A percentile compares a stretch with the other conserved stretches of the same genome.
These are phyloP conservation scores for Strix uralensis DNA, from an alignment of 2,113 vertebrate genomes.

Conservation along the genomic window DNA sequence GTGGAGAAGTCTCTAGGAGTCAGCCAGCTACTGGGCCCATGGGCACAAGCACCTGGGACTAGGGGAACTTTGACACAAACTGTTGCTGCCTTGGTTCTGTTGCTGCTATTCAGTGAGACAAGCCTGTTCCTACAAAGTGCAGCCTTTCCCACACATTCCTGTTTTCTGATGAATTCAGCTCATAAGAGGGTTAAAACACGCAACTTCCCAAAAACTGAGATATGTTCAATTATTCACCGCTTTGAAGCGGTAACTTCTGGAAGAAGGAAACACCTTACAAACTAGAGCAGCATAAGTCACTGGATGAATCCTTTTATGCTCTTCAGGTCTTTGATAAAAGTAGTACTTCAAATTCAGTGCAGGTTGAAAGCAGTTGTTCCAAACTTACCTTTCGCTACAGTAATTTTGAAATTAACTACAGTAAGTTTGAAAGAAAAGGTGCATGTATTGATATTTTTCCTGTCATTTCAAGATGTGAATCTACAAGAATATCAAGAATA, in stretches of 20 bases:
- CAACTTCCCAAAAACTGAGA: background rate
- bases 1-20: background rate
- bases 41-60: background rate
- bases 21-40: accelerated
- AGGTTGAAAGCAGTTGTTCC: background rate
- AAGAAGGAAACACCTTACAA: background rate
- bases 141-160: background rate
- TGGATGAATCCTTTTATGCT: background rate
- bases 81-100: background rate
- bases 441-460: background rate
- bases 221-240: background rate
- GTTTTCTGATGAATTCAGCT: background rate
- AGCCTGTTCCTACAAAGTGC: background rate
- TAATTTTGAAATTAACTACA: background rate
- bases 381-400: background rate
- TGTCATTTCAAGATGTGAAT: background rate
- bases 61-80: background rate
- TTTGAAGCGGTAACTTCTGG: background rate
- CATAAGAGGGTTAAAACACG: accelerated
- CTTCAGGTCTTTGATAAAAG: background rate
- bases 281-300: background rate
- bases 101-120: background rate
- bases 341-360: background rate
- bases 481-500: background rate
- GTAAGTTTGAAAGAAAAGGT: background rate